phyloP scores from a whole-genome alignment of 2,888 invertebrate genomes.

The Apomyelois bistriatella region DNA sequence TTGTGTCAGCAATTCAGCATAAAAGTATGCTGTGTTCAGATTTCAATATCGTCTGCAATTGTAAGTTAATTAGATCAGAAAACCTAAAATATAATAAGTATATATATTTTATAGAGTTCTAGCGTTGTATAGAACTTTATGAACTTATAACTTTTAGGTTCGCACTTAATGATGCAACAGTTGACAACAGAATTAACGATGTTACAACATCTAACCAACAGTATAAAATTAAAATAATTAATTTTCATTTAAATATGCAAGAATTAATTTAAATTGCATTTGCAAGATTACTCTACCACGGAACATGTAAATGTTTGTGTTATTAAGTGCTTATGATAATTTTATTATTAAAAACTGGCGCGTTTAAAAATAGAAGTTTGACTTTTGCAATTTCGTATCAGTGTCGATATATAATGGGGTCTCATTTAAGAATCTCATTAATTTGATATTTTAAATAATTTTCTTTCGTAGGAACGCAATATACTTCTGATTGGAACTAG shows the following conservation, averaged over 20 bases:
- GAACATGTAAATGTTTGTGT: background rate
- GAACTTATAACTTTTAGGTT: conserved; percentile 14
- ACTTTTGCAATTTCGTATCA: conserved; percentile 10
- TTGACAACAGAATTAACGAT: conserved; percentile 22
- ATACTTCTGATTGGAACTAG: too few species aligned
- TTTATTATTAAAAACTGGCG: background rate
- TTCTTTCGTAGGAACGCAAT: too few species aligned
- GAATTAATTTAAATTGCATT: conserved; percentile 9
- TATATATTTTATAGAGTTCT: background rate
- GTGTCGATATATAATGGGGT: background rate
- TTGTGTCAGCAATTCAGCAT: too few species aligned
- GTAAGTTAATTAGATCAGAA: too few species aligned
- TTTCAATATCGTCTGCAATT: too few species aligned
- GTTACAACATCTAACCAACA: conserved; percentile 4
- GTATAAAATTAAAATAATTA: conserved; percentile 5
- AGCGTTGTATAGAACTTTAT: conserved; percentile 11
- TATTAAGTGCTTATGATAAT: conserved; percentile 5
- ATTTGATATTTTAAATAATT: background rate
- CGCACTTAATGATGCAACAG: conserved; percentile 21
- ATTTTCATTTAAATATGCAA: background rate
- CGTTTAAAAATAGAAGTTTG: background rate
- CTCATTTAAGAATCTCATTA: conserved; percentile 1
- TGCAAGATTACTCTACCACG: background rate
- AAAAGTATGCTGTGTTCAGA: too few species aligned
- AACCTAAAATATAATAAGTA: too few species aligned